Base-by-base conservation (phyloP, 2,113 vertebrate species). In the Mesitornis unicolor region DNA sequence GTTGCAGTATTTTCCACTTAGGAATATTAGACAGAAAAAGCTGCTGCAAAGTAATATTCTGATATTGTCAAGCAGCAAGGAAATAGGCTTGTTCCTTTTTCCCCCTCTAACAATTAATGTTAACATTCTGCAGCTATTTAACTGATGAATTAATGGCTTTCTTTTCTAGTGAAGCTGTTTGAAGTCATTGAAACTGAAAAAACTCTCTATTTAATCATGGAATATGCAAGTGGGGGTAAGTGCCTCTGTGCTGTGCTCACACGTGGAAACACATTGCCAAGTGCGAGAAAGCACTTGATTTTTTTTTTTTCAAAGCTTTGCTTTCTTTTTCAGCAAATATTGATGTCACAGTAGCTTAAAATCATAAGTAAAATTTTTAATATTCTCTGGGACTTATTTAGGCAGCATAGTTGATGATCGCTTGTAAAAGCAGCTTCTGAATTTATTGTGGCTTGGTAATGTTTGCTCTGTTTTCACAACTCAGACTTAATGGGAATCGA, bases 131-230 rank as follows among this genome's bases (percentile, higher is more conserved):
- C 36, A 85, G 43, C 19, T 54, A 40, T 21, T 68, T 87, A 78
- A 81, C 65, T 70, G 74, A 57, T 93, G 42, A 89, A 61, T 92
- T 38, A 87, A 88, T 90, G 25, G 26, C 38, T 68, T 94, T 94
- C 36, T 95, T 89, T 90, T 93, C 78, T 91, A 99, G 99, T 99
- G 96, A 99, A 99, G 95, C 98, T 99, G 93, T 99, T 99, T 97
- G 99, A 99, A 97, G 99, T 99, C 95, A 99, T 99, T 74, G 99
- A 99, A 98, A 99, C 99, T 12, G 99, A 99, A 98, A 99, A 99
- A 98, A 99, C 99, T 25, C 99, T 99, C 65, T 99, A 99, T 98
- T 98, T 99, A 98, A 98, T 99, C 95, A 99, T 99, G 99, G 99
- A 99, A 92, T 99, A 99, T 96, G 99, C 99, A 91, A 99, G 99